Evolutionary conservation across 2,113 vertebrate genomes (phyloP).

Genomic region (Triplophysa siluroides): DNA sequence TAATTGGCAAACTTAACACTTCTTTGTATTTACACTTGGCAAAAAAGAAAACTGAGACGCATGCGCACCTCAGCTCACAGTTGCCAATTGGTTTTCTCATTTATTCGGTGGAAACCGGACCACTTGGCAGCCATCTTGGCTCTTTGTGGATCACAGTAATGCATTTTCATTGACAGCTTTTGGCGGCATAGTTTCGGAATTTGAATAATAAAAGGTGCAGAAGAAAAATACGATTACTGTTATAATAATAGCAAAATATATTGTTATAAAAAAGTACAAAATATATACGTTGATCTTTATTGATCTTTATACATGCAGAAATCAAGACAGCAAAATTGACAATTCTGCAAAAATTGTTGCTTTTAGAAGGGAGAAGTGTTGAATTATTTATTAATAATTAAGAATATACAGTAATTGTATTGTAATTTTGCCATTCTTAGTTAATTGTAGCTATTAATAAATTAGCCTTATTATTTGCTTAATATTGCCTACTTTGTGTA

Average conservation of each 20-base stretch:
- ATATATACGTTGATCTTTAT: background rate
- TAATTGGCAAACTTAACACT: too few species aligned
- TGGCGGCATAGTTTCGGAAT: background rate
- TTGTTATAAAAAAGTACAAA: background rate
- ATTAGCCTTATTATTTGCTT: background rate
- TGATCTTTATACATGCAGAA: background rate
- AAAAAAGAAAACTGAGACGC: conserved; percentile 48
- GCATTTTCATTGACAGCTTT: background rate
- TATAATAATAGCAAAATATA: too few species aligned
- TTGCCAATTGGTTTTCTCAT: background rate
- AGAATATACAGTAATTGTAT: too few species aligned
- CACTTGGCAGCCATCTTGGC: conserved; percentile 45
- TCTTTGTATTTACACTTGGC: too few species aligned
- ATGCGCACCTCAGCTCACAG: conserved; percentile 33
- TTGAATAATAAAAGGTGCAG: too few species aligned
- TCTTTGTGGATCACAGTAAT: background rate
- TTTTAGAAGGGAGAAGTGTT: background rate
- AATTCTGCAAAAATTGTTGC: background rate
- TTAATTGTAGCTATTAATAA: too few species aligned
- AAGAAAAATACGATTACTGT: too few species aligned
- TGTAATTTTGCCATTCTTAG: too few species aligned
- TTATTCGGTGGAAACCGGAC: conserved; percentile 23
- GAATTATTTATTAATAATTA: background rate
- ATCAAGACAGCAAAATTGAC: background rate
- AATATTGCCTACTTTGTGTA: too few species aligned